These are phyloP conservation scores for Rhinogobio ventralis DNA, from an alignment of 2,797 vertebrate species.

Conservation along the genomic window DNA sequence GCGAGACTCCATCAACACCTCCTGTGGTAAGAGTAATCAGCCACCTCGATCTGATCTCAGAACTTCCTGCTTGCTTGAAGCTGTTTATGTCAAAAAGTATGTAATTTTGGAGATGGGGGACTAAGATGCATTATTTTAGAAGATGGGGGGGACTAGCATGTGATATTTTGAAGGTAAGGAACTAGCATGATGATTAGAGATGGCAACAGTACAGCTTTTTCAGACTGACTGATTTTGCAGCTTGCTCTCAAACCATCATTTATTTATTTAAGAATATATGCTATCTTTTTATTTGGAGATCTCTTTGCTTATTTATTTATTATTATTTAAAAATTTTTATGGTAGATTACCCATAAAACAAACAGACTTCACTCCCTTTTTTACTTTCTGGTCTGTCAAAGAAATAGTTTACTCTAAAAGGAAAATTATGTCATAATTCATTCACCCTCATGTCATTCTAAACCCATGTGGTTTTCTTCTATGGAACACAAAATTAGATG, in stretches of 20 bases:
- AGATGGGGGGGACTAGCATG: not conserved
- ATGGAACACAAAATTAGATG: not conserved
- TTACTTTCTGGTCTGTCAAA: too few species aligned
- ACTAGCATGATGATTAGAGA: not conserved
- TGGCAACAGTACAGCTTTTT: not conserved
- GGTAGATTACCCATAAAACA: not conserved
- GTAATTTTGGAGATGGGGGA: not conserved
- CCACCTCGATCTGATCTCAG: slow-evolving; percentile 2
- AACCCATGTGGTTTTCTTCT: not conserved
- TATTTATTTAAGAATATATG: not conserved
- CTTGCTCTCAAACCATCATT: not conserved
- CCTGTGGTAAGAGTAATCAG: slow-evolving; percentile 87
- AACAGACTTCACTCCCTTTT: not conserved
- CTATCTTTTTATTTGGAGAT: not conserved
- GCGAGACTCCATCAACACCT: slow-evolving; percentile 98
- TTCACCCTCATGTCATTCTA: not conserved
- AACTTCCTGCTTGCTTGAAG: slow-evolving; percentile 4
- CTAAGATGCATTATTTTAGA: not conserved
- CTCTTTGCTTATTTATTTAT: not conserved
- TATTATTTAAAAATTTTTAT: too few species aligned
- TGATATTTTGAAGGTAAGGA: not conserved
- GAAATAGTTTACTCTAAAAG: not conserved
- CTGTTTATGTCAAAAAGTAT: slow-evolving; percentile 10
- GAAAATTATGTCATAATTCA: not conserved
- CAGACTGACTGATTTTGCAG: not conserved